A percentile compares a stretch with the other conserved stretches of the same genome.
These are phyloP conservation scores for Drosophila bifasciata DNA, from an alignment of 1,140 invertebrate genomes.

Conservation along the genomic window DNA sequence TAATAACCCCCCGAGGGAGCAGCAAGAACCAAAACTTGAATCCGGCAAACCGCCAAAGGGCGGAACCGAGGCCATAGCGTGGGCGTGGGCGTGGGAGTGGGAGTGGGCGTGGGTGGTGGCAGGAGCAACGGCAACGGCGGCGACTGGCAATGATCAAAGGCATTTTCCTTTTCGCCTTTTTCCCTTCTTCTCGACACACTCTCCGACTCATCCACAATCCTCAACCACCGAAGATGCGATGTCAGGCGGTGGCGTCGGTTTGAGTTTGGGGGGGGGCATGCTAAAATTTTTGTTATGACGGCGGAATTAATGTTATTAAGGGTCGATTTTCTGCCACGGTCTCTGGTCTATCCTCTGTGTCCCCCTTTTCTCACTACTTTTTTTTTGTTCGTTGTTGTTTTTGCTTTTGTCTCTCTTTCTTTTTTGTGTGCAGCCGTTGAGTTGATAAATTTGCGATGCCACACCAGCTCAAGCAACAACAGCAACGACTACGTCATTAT, in stretches of 20 bases:
- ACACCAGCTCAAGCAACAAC: slow-evolving; percentile 18
- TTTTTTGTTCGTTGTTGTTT: slow-evolving; percentile 1
- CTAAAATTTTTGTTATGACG: slow-evolving; percentile 81
- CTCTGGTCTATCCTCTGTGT: slow-evolving; percentile 25
- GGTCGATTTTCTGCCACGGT: slow-evolving; percentile 61
- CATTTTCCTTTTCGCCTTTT: slow-evolving; percentile 57
- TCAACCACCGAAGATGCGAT: too few species aligned
- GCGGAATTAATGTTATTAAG: slow-evolving; percentile 82
- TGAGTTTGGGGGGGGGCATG: slow-evolving; percentile 45
- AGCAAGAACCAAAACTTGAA: slow-evolving; percentile 13
- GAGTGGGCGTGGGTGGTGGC: slow-evolving; percentile 11
- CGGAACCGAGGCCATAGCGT: slow-evolving; percentile 13
- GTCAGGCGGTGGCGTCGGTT: background rate
- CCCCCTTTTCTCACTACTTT: slow-evolving; percentile 33
- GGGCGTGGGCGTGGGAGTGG: background rate
- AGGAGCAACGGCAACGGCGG: slow-evolving; percentile 13
- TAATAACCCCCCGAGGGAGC: slow-evolving; percentile 79
- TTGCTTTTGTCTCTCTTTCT: background rate
- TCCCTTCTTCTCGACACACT: too few species aligned
- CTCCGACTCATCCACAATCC: slow-evolving; percentile 46
- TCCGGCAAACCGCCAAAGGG: slow-evolving; percentile 25
- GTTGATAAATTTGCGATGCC: slow-evolving; percentile 72
- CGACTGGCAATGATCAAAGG: slow-evolving; percentile 75
- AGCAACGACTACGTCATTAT: slow-evolving; percentile 53
- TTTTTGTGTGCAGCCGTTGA: slow-evolving; percentile 40